Conservation (phyloP, 2,113 vertebrate genomes). For the Anhinga rufa region DNA sequence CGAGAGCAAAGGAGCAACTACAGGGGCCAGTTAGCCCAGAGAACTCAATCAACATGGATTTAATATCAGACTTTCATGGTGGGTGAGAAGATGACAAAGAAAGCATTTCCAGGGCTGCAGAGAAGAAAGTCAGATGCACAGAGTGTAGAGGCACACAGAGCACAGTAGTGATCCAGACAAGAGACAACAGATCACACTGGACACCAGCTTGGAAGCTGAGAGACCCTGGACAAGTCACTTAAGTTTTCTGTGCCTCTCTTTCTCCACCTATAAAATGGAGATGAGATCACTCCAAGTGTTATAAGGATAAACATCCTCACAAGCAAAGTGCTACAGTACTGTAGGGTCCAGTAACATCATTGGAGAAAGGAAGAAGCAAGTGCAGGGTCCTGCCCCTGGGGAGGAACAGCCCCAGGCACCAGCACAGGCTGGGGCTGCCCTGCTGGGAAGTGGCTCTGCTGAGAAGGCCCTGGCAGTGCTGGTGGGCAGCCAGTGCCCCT, state of each 20-base stretch:
- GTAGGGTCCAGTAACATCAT: not conserved
- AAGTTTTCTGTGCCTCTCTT: not conserved
- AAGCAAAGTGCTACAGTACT: not conserved
- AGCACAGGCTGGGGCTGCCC: too few relatives aligned
- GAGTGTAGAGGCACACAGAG: not conserved
- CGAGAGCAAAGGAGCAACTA: not conserved
- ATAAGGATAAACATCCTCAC: not conserved
- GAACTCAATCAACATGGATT: not conserved
- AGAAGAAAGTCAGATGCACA: not conserved
- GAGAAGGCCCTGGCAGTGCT: too few relatives aligned
- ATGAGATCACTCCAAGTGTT: not conserved
- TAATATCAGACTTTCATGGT: accelerated
- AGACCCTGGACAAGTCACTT: not conserved
- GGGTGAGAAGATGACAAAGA: not conserved
- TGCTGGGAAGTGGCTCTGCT: too few relatives aligned
- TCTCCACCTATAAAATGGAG: not conserved
- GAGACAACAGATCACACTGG: not conserved
- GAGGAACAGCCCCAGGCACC: too few relatives aligned
- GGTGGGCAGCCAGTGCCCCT: too few relatives aligned
- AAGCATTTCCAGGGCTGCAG: not conserved
- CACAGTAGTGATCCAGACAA: not conserved
- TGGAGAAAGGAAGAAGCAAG: not conserved
- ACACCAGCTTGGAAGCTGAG: not conserved
- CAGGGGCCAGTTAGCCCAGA: not conserved
- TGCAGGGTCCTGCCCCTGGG: too few relatives aligned